Percentiles rank a stretch among this genome's conserved stretches.
Evolutionary conservation across 2,888 invertebrate species (phyloP).

Genomic region (Scaptomyza flava): DNA sequence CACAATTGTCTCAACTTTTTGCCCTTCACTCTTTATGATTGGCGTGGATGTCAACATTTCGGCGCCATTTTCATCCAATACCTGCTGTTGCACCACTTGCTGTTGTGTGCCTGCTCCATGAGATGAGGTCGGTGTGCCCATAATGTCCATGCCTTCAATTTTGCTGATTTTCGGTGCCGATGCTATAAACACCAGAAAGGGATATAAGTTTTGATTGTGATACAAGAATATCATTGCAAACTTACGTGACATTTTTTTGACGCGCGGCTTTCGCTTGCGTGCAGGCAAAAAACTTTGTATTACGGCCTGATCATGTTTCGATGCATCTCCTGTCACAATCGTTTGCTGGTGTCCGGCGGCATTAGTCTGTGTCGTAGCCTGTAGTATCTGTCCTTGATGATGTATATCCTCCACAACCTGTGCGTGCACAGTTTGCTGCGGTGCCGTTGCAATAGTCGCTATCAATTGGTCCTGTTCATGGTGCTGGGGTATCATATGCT

Average conservation of each 20-base stretch:
- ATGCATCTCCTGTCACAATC: conserved; percentile 83
- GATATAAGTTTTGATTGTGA: not conserved
- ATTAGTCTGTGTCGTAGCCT: conserved; percentile 78
- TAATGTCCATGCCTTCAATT: conserved; percentile 84
- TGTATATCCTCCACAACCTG: conserved; percentile 85
- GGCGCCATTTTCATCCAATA: conserved; percentile 76
- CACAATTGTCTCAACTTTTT: conserved; percentile 82
- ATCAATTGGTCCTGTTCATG: conserved; percentile 84
- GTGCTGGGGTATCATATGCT: conserved; percentile 84
- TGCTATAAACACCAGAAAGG: conserved; percentile 50
- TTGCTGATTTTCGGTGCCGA: conserved; percentile 82
- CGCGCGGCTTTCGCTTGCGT: conserved; percentile 86
- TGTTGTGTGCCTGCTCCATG: conserved; percentile 64
- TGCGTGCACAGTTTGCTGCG: conserved; percentile 84
- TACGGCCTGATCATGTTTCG: conserved; percentile 81
- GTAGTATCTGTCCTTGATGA: conserved; percentile 83
- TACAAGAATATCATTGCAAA: conserved; percentile 9
- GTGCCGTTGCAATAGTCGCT: conserved; percentile 83
- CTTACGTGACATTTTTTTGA: conserved; percentile 85
- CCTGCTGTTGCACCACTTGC: conserved; percentile 71
- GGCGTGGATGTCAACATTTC: conserved; percentile 79
- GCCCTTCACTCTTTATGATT: conserved; percentile 81
- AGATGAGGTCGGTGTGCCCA: conserved; percentile 81
- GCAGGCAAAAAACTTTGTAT: conserved; percentile 86
- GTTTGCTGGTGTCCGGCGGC: conserved; percentile 81